A percentile compares a stretch with the other conserved stretches of the same genome.
Conservation (phyloP, 2,888 invertebrate species). For the Cheilosia pagana region DNA sequence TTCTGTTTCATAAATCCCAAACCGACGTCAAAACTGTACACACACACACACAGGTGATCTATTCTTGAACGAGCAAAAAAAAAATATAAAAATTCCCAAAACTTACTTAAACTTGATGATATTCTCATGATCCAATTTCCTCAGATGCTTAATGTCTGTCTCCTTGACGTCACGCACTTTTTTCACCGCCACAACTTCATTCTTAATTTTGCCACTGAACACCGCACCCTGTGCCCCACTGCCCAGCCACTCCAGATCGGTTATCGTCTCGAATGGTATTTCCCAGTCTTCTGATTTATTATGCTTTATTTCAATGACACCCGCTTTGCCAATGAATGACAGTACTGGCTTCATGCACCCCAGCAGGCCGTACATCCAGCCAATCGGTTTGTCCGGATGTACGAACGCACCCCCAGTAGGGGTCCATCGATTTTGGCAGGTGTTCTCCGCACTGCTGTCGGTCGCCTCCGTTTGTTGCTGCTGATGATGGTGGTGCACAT, state of each 20-base stretch:
- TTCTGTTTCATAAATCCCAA: too few species aligned
- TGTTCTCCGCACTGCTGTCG: slow-evolving; percentile 83
- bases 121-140: slow-evolving; percentile 97
- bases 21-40: too few species aligned
- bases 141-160: slow-evolving; percentile 95
- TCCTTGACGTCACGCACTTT: slow-evolving; percentile 96
- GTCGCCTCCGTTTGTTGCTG: slow-evolving; percentile 81
- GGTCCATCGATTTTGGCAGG: slow-evolving; percentile 84
- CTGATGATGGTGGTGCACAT: slow-evolving; percentile 78
- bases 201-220: slow-evolving; percentile 92
- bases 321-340: slow-evolving; percentile 92
- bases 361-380: slow-evolving; percentile 92
- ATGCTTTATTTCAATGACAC: slow-evolving; percentile 87
- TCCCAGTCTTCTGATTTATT: slow-evolving; percentile 93
- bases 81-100: not conserved
- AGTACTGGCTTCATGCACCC: slow-evolving; percentile 95
- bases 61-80: not conserved
- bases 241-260: slow-evolving; percentile 94
- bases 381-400: slow-evolving; percentile 84
- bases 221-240: slow-evolving; percentile 98
- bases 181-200: slow-evolving; percentile 97
- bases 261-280: slow-evolving; percentile 95
- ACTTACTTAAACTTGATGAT: slow-evolving; percentile 89
- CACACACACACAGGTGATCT: too few species aligned
- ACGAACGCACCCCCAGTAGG: slow-evolving; percentile 83